Base-by-base conservation (phyloP, 2,797 vertebrate genomes). In the Selene dorsalis region DNA sequence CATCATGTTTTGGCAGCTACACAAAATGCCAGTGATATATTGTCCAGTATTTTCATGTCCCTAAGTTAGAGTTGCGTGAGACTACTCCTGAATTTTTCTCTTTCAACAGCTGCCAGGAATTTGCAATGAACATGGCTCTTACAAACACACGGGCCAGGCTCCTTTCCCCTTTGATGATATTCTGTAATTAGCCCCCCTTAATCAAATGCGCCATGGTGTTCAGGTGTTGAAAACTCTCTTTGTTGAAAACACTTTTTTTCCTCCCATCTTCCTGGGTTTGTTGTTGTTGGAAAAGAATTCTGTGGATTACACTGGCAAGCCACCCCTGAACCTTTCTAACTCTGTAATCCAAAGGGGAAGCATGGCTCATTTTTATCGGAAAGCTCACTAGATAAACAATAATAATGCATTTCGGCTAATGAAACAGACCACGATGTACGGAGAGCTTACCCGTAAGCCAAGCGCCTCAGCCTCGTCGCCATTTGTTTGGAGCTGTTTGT, bases 401-500 rank as follows among this genome's bases (percentile, higher is more conserved):
- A 92, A 92, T 86, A 93, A 93, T 85, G 75, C 83, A 84, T 93
- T 93, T 83, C 84, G 77, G 85, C 79, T 87, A 90, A 92, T 91
- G 86, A 88, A 93, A 91, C 88, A 87, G 89, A 89, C 91, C 91
- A 58, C 73, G 78, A 83, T 86, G 86, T 87, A 89, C 80, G 76
- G 82, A 85, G 88, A 85, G 93, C 91, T 94, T 93, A 93, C 84
- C 84, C 35, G 7, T 88, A 87, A 87, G 83, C 89, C 75, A 61
- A 60, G 77, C 69, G 74, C 72, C 83, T 83, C 77, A 63, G 75
- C 83, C 59, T 82, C 66, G 22, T 52, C 52, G 59, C 84, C 81
- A 82, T 93, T 94, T 94, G 92, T 93, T 91, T 78, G 71, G 83
- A 89, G 83, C 85, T 87, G 90, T 93, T 92, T 95, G 87, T 93